Base-by-base conservation (phyloP, 2,888 invertebrate species). In the Rhopalosiphum nymphaeae region DNA sequence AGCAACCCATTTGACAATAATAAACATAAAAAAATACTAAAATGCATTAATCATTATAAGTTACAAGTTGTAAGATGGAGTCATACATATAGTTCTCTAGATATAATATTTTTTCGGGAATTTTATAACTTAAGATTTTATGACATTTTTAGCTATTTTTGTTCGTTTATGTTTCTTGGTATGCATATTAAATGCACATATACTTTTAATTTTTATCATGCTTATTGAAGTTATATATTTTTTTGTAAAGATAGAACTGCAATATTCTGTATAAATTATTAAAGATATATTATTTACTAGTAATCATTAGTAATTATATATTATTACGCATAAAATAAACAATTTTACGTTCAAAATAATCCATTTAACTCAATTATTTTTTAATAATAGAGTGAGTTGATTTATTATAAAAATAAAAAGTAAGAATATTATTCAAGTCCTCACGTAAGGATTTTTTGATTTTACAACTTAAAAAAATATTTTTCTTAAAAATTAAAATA, bases 91-190 rank as follows among this genome's bases (percentile, higher is more conserved):
- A 36, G 21, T 78, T 78, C 7, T 36, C 21, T 78, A 21, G 26
- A 21, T 78, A 36, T 36, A 78, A 36, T 36, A 78, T 21, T 78
- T 36, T n/a, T 78, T 78, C 7, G 21, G 2, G 1, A 78, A 78
- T 89, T 89, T 44, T 56, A 29, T 21, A 78, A 42, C 89, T 44
- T 44, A 29, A 42, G 29, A 42, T 57, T 90, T 90, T 90, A 90
- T 90, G 90, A 90, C 67, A 36, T 90, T 67, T 90, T 90, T 90
- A 90, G 61, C 61, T 90, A 57, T 67, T 89, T 53, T 29, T 46
- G 61, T 61, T 25, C 25, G 21, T 90, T 67, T 9, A 10, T 36
- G n/a, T 46, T 90, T 90, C 90, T 90, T 25, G n/a, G 90, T 90
- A 90, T n/a, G 25, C 67, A 11, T 46, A 90, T 90, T 49, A 90